Evolutionary conservation across 2,888 invertebrate species (phyloP), one percentile per base, ranked within the genome.

Genomic region (Andrena bucephala): DNA sequence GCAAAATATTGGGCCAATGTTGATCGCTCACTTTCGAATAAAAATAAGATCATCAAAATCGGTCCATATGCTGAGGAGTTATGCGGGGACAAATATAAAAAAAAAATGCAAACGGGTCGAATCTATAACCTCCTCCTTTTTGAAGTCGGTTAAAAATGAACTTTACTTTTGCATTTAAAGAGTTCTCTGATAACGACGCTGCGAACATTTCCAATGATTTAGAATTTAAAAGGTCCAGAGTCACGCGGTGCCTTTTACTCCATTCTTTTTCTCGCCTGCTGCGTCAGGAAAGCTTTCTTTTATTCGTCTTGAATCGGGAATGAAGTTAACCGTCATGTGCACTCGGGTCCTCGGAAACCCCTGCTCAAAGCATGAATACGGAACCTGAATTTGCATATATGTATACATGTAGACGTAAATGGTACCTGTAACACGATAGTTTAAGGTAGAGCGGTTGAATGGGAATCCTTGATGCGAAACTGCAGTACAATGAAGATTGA

Each of bases 301-400:
- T 36, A 70, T 48, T 42, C 31, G 2, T 27, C 4, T 5, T 16
- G 13, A n/a, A 69, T 59, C 57, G n/a, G 7, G 69, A 42, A 70
- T 60, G 59, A 29, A 70, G 59, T 48, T 70, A 10, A 42, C 66
- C 59, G n/a, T 70, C 59, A 20, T 59, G 69, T 54, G 24, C 36
- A 2, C 68, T 33, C 36, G 20, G 8, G 29, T 13, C 36, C 36
- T 27, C 27, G 27, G 57, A 10, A 48, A 27, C 13, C 33, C 0
- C 5, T 20, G 59, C 27, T n/a, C 42, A 59, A 13, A 42, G 42
- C 72, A 20, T 27, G 42, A 31, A 63, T 24, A 16, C 27, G 20
- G 10, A 24, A 27, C 27, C 62, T 20, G 13, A 52, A 57, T 16
- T 27, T 42, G 31, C 10, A 20, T 27, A 6, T 42, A 27, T 16